These are phyloP conservation scores for Fragum fragum DNA, from an alignment of 2,888 invertebrate species.

Conservation along the genomic window DNA sequence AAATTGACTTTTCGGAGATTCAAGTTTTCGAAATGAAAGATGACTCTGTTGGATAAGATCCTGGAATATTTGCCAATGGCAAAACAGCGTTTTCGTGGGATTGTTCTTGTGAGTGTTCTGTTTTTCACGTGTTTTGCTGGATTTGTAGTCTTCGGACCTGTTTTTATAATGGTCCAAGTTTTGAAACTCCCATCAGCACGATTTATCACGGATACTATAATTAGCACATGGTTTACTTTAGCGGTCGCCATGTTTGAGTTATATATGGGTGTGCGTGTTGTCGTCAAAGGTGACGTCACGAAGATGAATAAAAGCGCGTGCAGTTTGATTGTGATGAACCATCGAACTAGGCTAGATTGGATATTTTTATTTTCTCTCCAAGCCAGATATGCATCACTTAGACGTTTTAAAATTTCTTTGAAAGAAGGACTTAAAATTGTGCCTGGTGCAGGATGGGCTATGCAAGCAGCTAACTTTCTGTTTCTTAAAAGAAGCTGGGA, in stretches of 20 bases:
- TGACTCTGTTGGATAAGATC: constrained; percentile 32
- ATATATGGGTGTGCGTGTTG: constrained; percentile 91
- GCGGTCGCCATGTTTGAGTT: constrained; percentile 91
- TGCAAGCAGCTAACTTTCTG: constrained; percentile 60
- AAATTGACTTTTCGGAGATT: too few species aligned
- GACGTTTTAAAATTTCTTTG: constrained; percentile 64
- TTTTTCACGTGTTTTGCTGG: constrained; percentile 47
- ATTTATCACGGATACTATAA: constrained; percentile 53
- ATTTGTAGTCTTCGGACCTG: constrained; percentile 46
- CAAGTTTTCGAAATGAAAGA: neutral
- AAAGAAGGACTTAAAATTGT: constrained; percentile 52
- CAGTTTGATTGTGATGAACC: constrained; percentile 94
- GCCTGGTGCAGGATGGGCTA: constrained; percentile 65
- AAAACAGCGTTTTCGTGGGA: constrained; percentile 49
- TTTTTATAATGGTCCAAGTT: constrained; percentile 51
- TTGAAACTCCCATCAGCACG: constrained; percentile 32
- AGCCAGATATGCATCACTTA: constrained; percentile 86
- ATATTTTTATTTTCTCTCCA: constrained; percentile 96
- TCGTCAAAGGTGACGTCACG: constrained; percentile 92
- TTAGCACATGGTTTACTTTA: constrained; percentile 61
- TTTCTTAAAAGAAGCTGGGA: constrained; percentile 59
- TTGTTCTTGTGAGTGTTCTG: constrained; percentile 44
- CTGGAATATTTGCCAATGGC: constrained; percentile 39
- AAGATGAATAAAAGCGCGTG: constrained; percentile 89
- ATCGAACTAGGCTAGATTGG: constrained; percentile 95